phyloP scores from a whole-genome alignment of 30 jellyfish, hydroid and myxozoan species.

The Aurelia aurita region DNA sequence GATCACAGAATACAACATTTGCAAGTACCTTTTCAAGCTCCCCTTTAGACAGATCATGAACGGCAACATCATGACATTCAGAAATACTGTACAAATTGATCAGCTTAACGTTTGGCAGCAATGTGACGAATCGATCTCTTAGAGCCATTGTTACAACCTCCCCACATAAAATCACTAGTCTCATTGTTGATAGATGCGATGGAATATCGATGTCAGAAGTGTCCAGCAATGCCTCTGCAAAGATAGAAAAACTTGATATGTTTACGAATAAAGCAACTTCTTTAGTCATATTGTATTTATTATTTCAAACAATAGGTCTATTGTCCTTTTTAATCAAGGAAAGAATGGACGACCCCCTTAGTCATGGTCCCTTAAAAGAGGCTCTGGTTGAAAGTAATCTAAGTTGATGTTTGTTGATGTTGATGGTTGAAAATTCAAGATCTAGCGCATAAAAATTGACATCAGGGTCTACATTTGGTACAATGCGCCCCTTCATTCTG shows the following conservation, averaged over 20 bases:
- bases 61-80: constrained; percentile 90
- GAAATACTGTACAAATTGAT: constrained; percentile 84
- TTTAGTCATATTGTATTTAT: too few relatives aligned
- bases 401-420: too few relatives aligned
- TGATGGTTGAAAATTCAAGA: too few relatives aligned
- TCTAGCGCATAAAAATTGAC: too few relatives aligned
- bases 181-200: constrained; percentile 29
- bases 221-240: constrained; percentile 79
- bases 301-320: too few relatives aligned
- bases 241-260: neutral
- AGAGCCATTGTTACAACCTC: constrained; percentile 92
- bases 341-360: too few relatives aligned
- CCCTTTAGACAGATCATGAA: constrained; percentile 80
- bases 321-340: too few relatives aligned
- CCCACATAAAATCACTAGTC: constrained; percentile 78
- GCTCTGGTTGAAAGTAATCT: too few relatives aligned
- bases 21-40: constrained; percentile 83
- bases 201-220: constrained; percentile 40
- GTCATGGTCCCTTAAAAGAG: too few relatives aligned
- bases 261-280: too few relatives aligned
- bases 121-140: constrained; percentile 71
- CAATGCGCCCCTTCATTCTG: too few relatives aligned
- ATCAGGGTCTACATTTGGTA: too few relatives aligned
- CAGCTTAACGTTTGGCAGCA: constrained; percentile 66
- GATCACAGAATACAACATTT: neutral